Evolutionary conservation across 2,113 vertebrate genomes (phyloP), one percentile per base, ranked within the genome.

Genomic region (Sisor rabdophorus): DNA sequence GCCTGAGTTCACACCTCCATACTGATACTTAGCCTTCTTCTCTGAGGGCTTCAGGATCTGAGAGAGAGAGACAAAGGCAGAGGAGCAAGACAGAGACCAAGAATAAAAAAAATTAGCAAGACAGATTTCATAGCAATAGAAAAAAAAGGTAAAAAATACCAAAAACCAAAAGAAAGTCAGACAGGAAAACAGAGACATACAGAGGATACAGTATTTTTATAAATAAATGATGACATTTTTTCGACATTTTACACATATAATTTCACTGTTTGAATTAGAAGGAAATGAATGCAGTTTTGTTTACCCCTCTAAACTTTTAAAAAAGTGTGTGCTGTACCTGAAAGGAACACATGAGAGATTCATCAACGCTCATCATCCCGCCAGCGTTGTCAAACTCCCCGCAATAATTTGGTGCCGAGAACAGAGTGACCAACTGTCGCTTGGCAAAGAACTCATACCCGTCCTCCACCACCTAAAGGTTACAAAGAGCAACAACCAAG

Each of bases 21-120:
- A 95, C 90, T 95, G 94, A 89, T 95, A 95, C 90, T 95, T 95
- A 82, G 94, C 93, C 93, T 95, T 95, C 93, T 95, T 95, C 90
- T 95, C 94, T 81, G 94, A 95, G 55, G 94, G 94, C 89, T 95
- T 95, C 86, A 95, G 71, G 88, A 95, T 95, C 94, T 95, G 88
- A 77, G 85, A 71, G 24, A 60, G 77, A 86, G 86, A 58, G 8
- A 15, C 4, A 58, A 8, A 9, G 54, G 17, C 0, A n/a, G 17
- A 20, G 19, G 11, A 11, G 40, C 2, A 63, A 9, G 13, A 15
- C 32, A 13, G 4, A 16, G 32, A 11, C 6, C 4, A 44, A 22
- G 47, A n/a, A 67, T 12, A n/a, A 40, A 48, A 19, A 47, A n/a
- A 47, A 20, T n/a, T n/a, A 44, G 61, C 0, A 20, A 47, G 36